These are phyloP conservation scores for Nephrotoma guestfalica DNA, from an alignment of 2,888 invertebrate species.

Conservation along the genomic window DNA sequence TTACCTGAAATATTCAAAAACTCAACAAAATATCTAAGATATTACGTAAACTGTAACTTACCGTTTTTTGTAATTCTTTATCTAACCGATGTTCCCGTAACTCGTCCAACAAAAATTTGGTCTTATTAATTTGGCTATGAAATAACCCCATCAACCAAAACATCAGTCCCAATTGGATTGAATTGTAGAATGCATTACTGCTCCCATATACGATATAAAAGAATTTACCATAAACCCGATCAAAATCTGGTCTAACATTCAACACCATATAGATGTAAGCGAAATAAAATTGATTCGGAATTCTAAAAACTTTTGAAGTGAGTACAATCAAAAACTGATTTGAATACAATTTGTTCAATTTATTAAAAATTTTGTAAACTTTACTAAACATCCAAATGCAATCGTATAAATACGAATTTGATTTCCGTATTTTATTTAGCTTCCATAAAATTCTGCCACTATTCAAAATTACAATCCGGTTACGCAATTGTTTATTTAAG, in stretches of 20 bases:
- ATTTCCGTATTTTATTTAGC: not conserved
- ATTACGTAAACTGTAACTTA: not conserved
- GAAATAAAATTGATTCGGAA: not conserved
- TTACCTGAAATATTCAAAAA: not conserved
- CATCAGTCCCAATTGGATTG: not conserved
- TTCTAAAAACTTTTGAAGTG: not conserved
- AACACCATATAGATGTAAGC: not conserved
- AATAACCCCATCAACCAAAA: not conserved
- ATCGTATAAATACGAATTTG: not conserved
- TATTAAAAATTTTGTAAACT: not conserved
- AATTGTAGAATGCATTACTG: not conserved
- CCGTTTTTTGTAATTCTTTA: not conserved
- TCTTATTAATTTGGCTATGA: not conserved
- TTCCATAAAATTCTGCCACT: not conserved
- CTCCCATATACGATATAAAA: not conserved
- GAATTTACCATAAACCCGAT: not conserved
- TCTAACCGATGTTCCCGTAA: not conserved
- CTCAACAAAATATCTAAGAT: not conserved
- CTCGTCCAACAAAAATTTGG: not conserved
- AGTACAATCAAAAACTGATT: not conserved
- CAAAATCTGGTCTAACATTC: not conserved
- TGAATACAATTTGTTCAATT: not conserved
- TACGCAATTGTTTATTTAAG: not conserved
- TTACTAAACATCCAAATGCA: not conserved
- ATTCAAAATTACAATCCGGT: not conserved